Evolutionary conservation across 2,888 invertebrate species (phyloP).

Genomic region (Heteropelma amictum): DNA sequence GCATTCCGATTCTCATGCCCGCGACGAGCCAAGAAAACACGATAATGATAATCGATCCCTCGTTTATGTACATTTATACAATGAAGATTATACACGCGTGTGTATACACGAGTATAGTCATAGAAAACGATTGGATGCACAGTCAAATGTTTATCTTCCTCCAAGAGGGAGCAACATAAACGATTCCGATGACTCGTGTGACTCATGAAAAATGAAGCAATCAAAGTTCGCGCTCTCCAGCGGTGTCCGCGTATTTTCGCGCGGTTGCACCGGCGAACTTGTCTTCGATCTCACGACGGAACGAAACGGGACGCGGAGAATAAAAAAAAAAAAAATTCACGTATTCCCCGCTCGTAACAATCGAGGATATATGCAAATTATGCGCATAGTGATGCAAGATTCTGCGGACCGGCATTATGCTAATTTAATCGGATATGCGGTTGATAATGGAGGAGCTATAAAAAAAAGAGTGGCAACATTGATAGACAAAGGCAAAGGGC

Average conservation of each 20-base stretch:
- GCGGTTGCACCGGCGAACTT: too few species aligned
- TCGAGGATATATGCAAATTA: slow-evolving; percentile 50
- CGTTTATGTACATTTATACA: slow-evolving; percentile 32
- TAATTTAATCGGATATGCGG: slow-evolving; percentile 45
- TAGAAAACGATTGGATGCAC: slow-evolving; percentile 24
- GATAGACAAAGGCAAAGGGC: too few species aligned
- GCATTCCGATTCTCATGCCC: slow-evolving; percentile 63
- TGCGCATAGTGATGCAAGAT: slow-evolving; percentile 44
- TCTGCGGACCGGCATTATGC: slow-evolving; percentile 41
- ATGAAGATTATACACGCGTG: not conserved
- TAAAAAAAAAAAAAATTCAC: slow-evolving; percentile 1
- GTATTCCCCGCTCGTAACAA: slow-evolving; percentile 52
- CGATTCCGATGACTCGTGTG: slow-evolving; percentile 24
- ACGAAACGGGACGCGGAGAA: not conserved
- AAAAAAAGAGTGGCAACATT: slow-evolving; percentile 2
- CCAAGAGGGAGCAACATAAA: not conserved
- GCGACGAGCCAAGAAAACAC: slow-evolving; percentile 60
- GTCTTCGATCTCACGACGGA: slow-evolving; percentile 13
- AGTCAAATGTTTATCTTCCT: not conserved
- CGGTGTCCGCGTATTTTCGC: too few species aligned
- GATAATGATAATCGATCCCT: slow-evolving; percentile 61
- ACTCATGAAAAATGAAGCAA: slow-evolving; percentile 36
- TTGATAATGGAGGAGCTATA: not conserved
- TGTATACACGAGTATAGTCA: not conserved
- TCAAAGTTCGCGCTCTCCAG: slow-evolving; percentile 42